These are phyloP conservation scores for Norana najaformis DNA, from an alignment of 2,888 invertebrate species.

Conservation along the genomic window DNA sequence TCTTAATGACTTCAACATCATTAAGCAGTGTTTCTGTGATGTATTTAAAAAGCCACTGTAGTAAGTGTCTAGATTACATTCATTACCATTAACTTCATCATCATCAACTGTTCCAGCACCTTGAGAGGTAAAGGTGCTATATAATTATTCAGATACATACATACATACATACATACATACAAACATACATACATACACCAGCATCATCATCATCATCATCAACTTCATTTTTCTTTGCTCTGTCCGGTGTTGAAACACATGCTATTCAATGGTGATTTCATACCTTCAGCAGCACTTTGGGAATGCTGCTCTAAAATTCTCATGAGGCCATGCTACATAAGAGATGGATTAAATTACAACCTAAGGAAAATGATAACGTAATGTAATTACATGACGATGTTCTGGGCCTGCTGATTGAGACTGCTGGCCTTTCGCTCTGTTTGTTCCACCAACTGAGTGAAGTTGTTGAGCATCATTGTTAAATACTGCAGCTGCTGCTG, in stretches of 20 bases:
- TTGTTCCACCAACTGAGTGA: not conserved
- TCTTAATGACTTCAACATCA: too few species aligned
- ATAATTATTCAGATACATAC: too few species aligned
- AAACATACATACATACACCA: too few species aligned
- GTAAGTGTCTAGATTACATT: too few species aligned
- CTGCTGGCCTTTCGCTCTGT: conserved; percentile 4
- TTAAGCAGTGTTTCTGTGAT: too few species aligned
- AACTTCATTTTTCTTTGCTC: not conserved
- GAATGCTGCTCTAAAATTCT: not conserved
- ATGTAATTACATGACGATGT: conserved; percentile 19
- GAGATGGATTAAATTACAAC: not conserved
- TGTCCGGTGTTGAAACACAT: not conserved
- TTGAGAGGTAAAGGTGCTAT: too few species aligned
- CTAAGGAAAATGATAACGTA: not conserved
- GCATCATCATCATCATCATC: not conserved
- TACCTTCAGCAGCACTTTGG: not conserved
- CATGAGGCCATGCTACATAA: not conserved
- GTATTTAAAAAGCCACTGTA: too few species aligned
- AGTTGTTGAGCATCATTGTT: not conserved
- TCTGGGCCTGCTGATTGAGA: conserved; percentile 8
- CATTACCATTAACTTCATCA: too few species aligned
- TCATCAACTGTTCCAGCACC: too few species aligned
- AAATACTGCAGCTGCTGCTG: conserved; percentile 19
- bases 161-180: too few species aligned
- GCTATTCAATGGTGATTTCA: not conserved